Conservation (phyloP, 2,113 vertebrate genomes). For the Balaeniceps rex region DNA sequence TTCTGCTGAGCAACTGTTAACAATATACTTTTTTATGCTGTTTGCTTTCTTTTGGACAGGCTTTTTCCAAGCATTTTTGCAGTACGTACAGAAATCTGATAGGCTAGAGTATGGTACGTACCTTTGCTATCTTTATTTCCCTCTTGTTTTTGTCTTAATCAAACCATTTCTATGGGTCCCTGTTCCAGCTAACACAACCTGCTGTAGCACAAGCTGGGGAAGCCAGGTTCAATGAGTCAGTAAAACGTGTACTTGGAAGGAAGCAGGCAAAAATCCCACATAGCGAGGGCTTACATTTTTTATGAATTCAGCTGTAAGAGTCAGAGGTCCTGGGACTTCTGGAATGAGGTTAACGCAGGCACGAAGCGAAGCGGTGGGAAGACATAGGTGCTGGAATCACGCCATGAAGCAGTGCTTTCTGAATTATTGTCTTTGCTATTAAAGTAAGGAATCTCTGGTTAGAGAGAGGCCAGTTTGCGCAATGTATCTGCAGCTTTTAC, state of each 20-base stretch:
- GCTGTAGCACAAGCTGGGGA: neutral
- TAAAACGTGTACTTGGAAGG: neutral
- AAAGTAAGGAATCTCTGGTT: neutral
- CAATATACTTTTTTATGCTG: neutral
- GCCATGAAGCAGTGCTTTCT: neutral
- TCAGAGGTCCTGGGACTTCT: conserved; percentile 46
- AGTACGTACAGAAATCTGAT: neutral
- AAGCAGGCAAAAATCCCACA: neutral
- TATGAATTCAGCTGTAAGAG: conserved; percentile 24
- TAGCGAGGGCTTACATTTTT: neutral
- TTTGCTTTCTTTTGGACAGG: neutral
- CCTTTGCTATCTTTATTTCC: neutral
- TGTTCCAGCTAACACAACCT: neutral
- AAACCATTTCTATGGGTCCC: neutral
- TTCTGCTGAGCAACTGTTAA: neutral
- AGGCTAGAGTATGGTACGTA: neutral
- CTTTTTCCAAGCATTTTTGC: neutral
- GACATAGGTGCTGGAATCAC: neutral
- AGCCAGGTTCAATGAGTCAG: neutral
- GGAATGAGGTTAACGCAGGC: conserved; percentile 44
- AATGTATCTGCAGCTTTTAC: neutral
- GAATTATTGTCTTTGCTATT: neutral
- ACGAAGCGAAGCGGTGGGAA: neutral
- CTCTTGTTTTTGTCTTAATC: neutral
- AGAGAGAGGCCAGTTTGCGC: neutral